Base-by-base conservation (phyloP, 2,888 invertebrate species). In the Plagiodera versicolora region DNA sequence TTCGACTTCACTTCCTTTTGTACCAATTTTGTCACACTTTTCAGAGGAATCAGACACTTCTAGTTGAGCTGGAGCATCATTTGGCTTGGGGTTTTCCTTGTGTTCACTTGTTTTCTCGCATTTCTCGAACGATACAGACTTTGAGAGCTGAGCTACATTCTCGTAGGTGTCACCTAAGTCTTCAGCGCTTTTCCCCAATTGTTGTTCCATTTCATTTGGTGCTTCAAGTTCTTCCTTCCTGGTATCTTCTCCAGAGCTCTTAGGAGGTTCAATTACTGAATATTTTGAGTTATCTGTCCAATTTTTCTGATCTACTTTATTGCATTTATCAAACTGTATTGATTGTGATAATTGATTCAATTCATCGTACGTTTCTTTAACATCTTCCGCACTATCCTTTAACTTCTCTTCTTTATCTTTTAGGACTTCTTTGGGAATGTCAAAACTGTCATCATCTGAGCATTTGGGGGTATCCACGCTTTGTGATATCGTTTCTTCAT, bases 341-440 rank as follows among this genome's bases (percentile, higher is more conserved):
- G 24, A 49, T 30, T 24, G 6, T 14, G 24, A 30, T 8, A 30
- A 1, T 9, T 50, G 28, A 30, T 16, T 4, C 2, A 11, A 20
- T 16, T 50, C 16, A 14, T 30, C 28, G 10, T 30, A 30, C 8
- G 24, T 28, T 24, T 16, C 48, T 10, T 16, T 14, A 8, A 48
- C 17, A 24, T 48, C 28, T 20, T 19, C 16, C 11, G 24, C 24
- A 47, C 10, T 17, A 20, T 48, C 48, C 6, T 48, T 48, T 49
- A 45, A 46, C 28, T 65, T 51, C 52, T 72, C 57, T 59, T 67
- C 71, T 51, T 69, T 67, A 48, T 71, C 69, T 49, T 47, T 9
- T 9, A 46, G 10, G 49, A 24, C 24, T 24, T 6, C 24, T 24
- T 6, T 24, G 4, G 4, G 24, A 24, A 24, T 24, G 24, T 24